These are phyloP conservation scores for Tridacna crocea DNA, from an alignment of 2,888 invertebrate species.

Conservation along the genomic window DNA sequence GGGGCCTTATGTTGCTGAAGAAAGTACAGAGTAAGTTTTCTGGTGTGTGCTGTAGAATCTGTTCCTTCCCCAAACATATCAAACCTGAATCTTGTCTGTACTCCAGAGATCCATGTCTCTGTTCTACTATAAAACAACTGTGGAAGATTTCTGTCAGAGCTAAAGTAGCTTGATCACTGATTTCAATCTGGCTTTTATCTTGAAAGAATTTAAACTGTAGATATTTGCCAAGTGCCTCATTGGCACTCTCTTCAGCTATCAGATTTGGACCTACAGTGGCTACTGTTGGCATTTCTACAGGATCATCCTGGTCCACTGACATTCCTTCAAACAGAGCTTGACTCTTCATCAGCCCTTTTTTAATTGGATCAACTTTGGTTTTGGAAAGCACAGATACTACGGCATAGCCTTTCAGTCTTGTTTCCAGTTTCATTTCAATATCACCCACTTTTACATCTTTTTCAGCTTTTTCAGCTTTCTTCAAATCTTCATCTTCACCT, in stretches of 20 bases:
- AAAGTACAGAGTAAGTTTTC: constrained; percentile 80
- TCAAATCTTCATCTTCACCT: constrained; percentile 19
- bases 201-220: constrained; percentile 75
- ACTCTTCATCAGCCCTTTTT: constrained; percentile 76
- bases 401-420: constrained; percentile 76
- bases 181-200: constrained; percentile 63
- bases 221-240: constrained; percentile 78
- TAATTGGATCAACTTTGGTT: constrained; percentile 79
- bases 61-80: constrained; percentile 81
- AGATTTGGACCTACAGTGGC: constrained; percentile 78
- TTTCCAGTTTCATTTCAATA: constrained; percentile 32
- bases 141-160: constrained; percentile 83
- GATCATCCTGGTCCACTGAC: constrained; percentile 68
- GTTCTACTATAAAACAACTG: constrained; percentile 82
- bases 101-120: constrained; percentile 71
- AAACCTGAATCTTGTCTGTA: constrained; percentile 79
- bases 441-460: constrained; percentile 28
- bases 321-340: constrained; percentile 71
- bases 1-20: constrained; percentile 76
- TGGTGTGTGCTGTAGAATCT: constrained; percentile 78
- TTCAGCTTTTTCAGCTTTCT: constrained; percentile 28
- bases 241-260: constrained; percentile 75
- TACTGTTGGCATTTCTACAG: constrained; percentile 75
- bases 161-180: constrained; percentile 73
- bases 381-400: constrained; percentile 79